Evolutionary conservation across 2,888 invertebrate genomes (phyloP).

Genomic region (Halictus ligatus): DNA sequence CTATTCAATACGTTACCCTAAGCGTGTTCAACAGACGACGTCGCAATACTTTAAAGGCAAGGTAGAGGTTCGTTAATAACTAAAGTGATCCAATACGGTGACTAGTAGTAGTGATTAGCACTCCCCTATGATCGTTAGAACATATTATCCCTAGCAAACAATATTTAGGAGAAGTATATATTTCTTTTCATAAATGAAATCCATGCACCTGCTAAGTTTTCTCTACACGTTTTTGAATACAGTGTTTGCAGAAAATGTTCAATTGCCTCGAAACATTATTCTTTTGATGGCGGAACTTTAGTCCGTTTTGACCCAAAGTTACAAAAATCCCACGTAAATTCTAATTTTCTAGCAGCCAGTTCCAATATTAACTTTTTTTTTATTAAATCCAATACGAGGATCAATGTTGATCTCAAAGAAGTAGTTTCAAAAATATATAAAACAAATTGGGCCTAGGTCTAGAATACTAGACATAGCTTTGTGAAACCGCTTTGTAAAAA

Average conservation of each 20-base stretch:
- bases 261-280: neutral
- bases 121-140: neutral
- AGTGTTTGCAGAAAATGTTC: neutral
- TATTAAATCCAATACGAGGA: too few relatives aligned
- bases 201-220: neutral
- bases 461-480: too few relatives aligned
- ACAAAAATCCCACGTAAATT: too few relatives aligned
- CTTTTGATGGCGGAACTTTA: too few relatives aligned
- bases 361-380: too few relatives aligned
- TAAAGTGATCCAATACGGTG: neutral
- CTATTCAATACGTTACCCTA: slow-evolving; percentile 86
- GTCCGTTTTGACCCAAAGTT: too few relatives aligned
- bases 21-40: slow-evolving; percentile 87
- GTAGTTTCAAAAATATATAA: too few relatives aligned
- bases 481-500: too few relatives aligned
- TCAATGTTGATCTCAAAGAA: too few relatives aligned
- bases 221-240: neutral
- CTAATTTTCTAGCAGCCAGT: too few relatives aligned
- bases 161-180: neutral
- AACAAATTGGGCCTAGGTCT: too few relatives aligned
- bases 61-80: slow-evolving; percentile 67
- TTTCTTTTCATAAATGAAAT: neutral
- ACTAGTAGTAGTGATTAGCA: neutral
- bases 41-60: slow-evolving; percentile 87
- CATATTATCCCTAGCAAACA: neutral